Conservation (phyloP, 2,113 vertebrate genomes). For the Calyptommatus sinebrachiatus region DNA sequence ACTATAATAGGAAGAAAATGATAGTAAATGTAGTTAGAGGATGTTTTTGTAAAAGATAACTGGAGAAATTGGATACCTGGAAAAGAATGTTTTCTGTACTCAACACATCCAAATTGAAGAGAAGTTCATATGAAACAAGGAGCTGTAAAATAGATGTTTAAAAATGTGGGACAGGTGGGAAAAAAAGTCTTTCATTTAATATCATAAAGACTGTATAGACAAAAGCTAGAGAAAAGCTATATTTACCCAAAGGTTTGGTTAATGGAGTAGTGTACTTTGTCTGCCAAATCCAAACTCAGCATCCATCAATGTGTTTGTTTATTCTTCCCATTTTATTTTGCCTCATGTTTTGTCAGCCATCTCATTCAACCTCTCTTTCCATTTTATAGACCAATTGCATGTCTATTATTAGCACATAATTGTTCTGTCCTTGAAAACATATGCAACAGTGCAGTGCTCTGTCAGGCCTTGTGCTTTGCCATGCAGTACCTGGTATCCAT, state of each 20-base stretch:
- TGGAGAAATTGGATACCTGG: too few relatives aligned
- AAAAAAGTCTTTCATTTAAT: slow-evolving; percentile 7
- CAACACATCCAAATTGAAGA: neutral
- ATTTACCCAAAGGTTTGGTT: slow-evolving; percentile 1
- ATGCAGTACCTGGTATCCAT: neutral
- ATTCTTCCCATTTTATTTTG: slow-evolving; percentile 21
- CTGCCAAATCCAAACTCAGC: slow-evolving; percentile 17
- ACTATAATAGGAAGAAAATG: too few relatives aligned
- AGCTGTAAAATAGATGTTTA: too few relatives aligned
- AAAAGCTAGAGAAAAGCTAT: neutral
- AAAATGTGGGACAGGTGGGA: neutral
- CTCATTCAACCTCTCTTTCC: neutral
- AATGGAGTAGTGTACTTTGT: neutral
- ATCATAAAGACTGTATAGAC: neutral
- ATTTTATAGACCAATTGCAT: slow-evolving; percentile 1
- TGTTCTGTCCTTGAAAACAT: slow-evolving; percentile 34
- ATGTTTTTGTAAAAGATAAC: too few relatives aligned
- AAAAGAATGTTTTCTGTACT: too few relatives aligned
- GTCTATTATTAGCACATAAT: slow-evolving; percentile 18
- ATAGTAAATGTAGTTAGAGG: too few relatives aligned
- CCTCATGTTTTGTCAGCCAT: slow-evolving; percentile 1
- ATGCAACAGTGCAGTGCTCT: neutral
- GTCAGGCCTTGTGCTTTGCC: neutral
- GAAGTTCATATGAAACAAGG: too few relatives aligned
- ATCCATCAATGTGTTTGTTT: neutral